Evolutionary conservation across 2,113 vertebrate genomes (phyloP), one percentile per base, ranked within the genome.

Genomic region (Haliaeetus leucogaster): DNA sequence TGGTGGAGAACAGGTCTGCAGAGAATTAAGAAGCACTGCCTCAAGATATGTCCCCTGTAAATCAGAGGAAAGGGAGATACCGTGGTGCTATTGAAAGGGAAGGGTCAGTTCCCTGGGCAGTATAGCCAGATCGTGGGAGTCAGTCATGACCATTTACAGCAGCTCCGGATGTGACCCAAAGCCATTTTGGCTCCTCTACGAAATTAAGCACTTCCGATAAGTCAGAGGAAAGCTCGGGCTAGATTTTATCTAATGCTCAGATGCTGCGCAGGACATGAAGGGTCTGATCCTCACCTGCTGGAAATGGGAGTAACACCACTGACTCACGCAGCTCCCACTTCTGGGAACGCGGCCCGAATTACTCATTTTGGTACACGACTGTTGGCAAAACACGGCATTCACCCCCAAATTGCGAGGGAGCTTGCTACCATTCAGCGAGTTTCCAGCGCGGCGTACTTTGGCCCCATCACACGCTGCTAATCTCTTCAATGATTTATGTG

Each of bases 401-500:
- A 94, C 96, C 94, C 96, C 93, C 89, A 97, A 94, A 95, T 70
- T 85, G 55, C 8, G 0, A 93, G 91, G 91, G 74, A 96, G 67
- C 45, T 89, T 12, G 10, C 95, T 89, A 50, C 96, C 91, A 97
- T 81, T 59, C 89, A 80, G 71, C 0, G 2, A 38, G 23, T 53
- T 94, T 82, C 78, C 91, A 95, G 89, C 10, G 0, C 17, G 26
- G 90, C 50, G 21, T 89, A 91, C 96, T 97, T 97, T 96, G 97
- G 96, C 97, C 97, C 90, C 90, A 96, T 98, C 95, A 93, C 78
- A 61, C 78, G 53, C 92, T 96, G 97, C 97, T 98, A 98, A 98
- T 98, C 97, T 97, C 96, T 80, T 94, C 94, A 83, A 93, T 98
- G 97, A 98, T 98, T 98, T 98, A 98, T 98, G 97, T 97, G 96